Conservation (phyloP, 2,888 invertebrate species). For the Aplocera efformata region DNA sequence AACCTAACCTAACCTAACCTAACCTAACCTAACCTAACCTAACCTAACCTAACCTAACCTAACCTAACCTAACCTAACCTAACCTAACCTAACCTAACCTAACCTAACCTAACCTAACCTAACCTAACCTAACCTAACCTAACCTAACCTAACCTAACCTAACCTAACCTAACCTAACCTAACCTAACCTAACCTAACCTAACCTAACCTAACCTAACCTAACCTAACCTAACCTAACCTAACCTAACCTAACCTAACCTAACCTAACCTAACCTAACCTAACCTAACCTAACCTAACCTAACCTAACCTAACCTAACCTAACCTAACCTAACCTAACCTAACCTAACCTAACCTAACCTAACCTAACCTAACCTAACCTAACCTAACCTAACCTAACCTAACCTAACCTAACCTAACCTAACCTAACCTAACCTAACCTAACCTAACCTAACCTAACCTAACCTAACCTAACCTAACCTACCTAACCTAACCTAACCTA, state of each 20-base stretch:
- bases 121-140: constrained; percentile 16
- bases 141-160: constrained; percentile 17
- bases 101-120: constrained; percentile 17
- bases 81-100: constrained; percentile 15
- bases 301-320: constrained; percentile 10
- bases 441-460: constrained; percentile 23
- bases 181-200: constrained; percentile 19
- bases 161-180: constrained; percentile 14
- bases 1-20: constrained; percentile 11
- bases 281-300: constrained; percentile 15
- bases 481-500: constrained; percentile 23
- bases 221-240: constrained; percentile 19
- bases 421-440: constrained; percentile 28
- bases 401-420: constrained; percentile 28
- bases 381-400: constrained; percentile 27
- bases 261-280: constrained; percentile 16
- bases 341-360: constrained; percentile 29
- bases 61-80: constrained; percentile 14
- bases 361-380: constrained; percentile 29
- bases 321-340: constrained; percentile 23
- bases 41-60: constrained; percentile 11
- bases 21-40: constrained; percentile 11
- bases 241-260: constrained; percentile 17
- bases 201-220: constrained; percentile 26
- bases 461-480: constrained; percentile 7